phyloP scores from a whole-genome alignment of 2,797 vertebrate species.

The Phoeniculus purpureus region DNA sequence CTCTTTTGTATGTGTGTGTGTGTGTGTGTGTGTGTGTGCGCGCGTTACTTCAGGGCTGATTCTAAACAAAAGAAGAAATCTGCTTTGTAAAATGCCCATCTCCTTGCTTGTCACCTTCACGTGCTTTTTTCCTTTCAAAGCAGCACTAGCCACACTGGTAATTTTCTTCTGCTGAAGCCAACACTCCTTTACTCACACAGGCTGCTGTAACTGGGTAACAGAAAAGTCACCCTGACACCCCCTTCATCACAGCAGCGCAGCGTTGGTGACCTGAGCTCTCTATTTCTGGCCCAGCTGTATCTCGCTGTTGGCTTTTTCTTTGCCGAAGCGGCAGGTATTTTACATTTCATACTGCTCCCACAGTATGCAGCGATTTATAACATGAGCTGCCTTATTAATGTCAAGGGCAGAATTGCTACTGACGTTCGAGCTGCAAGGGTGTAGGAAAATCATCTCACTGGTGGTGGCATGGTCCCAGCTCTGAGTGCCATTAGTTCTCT shows the following conservation, averaged over 20 bases:
- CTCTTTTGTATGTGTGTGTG: neutral
- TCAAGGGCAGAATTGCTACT: constrained; percentile 31
- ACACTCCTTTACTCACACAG: neutral
- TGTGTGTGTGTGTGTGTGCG: neutral
- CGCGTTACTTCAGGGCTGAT: neutral
- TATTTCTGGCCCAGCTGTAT: neutral
- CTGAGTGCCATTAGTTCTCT: neutral
- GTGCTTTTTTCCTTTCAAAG: neutral
- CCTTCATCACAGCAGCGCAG: neutral
- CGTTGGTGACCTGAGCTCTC: neutral
- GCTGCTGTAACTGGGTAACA: neutral
- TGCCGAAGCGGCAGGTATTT: neutral
- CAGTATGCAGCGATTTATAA: neutral
- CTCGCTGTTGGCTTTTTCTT: neutral
- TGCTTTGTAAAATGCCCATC: neutral
- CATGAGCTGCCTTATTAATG: constrained; percentile 15
- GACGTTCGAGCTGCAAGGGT: neutral
- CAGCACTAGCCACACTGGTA: neutral
- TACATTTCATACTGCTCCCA: neutral
- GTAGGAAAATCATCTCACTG: neutral
- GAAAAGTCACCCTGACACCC: neutral
- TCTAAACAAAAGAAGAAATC: neutral
- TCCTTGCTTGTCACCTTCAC: neutral
- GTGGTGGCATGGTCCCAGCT: neutral
- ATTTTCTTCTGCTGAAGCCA: neutral